Evolutionary conservation across 2,113 vertebrate species (phyloP), one percentile per base, ranked within the genome.

Genomic region (Labeo rohita): DNA sequence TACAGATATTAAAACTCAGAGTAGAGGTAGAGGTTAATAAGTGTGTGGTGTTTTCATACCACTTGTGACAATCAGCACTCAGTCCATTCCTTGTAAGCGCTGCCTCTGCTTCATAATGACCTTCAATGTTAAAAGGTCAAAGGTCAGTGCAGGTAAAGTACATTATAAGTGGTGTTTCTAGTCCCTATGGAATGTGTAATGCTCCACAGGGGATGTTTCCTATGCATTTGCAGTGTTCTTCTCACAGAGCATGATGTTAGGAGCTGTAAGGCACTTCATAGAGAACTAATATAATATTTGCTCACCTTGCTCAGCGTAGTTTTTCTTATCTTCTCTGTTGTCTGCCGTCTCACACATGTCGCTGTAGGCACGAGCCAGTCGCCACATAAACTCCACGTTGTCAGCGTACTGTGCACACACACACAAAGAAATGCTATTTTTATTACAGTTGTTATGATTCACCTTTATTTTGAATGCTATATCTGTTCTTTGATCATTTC

Each of bases 341-440:
- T 94, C 94, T 0, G 95, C 87, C 21, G 93, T 91, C 28, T 95
- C 94, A 18, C 93, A 96, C 96, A 99, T 95, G 83, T 98, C 98
- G 0, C 93, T 95, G 85, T 96, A 96, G 0, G 97, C 96, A n/a
- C 98, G 96, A 28, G 97, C 97, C 88, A 98, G 93, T 90, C 97
- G 95, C 98, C 98, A 99, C 0, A 97, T 93, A 65, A 98, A 99
- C 45, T 98, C 96, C 1, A 90, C 90, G 88, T 90, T 94, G 83
- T 92, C 92, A 3, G 91, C 94, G 4, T 97, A 96, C 98, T 99
- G 92, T 84, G 56, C 56, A 85, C 39, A 80, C 36, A 61, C 50
- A 56, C 39, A 83, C 72, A 77, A 18, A 77, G 6, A 68, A 16
- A 52, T 5, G 4, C n/a, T 36, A n/a, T 50, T 21, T 59, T 21